These are phyloP conservation scores for Grallaria varia DNA, from an alignment of 2,113 vertebrate species.

Conservation along the genomic window DNA sequence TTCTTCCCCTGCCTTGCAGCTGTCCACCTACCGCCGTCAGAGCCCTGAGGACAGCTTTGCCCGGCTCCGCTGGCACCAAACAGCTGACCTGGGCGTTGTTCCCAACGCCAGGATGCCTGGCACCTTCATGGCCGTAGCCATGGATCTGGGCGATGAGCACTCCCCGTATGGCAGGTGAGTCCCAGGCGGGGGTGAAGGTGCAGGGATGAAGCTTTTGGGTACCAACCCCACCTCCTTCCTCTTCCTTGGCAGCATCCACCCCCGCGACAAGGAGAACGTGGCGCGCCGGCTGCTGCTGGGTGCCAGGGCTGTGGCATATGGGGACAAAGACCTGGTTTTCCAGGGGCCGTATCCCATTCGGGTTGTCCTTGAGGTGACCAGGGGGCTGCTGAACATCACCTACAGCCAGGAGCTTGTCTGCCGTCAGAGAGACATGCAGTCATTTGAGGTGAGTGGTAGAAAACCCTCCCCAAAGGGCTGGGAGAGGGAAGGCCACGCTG, in stretches of 20 bases:
- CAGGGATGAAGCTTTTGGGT: neutral
- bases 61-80: conserved; percentile 92
- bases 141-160: conserved; percentile 83
- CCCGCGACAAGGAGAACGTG: conserved; percentile 86
- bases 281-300: conserved; percentile 82
- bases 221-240: neutral
- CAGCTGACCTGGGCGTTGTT: conserved; percentile 80
- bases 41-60: conserved; percentile 47
- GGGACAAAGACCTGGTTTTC: conserved; percentile 75
- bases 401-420: conserved; percentile 77
- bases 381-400: conserved; percentile 66
- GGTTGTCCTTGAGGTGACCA: neutral
- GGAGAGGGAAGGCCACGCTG: neutral
- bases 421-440: neutral
- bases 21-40: conserved; percentile 62
- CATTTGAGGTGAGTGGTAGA: conserved; percentile 80
- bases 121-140: conserved; percentile 90
- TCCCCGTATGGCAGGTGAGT: conserved; percentile 83
- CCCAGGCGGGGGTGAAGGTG: rapidly evolving
- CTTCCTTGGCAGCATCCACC: conserved; percentile 80
- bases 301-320: conserved; percentile 84
- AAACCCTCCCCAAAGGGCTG: neutral
- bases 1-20: conserved; percentile 58
- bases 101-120: conserved; percentile 84
- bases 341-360: conserved; percentile 81